phyloP scores from a whole-genome alignment of 2,113 vertebrate genomes.

The Helogale parvula region DNA sequence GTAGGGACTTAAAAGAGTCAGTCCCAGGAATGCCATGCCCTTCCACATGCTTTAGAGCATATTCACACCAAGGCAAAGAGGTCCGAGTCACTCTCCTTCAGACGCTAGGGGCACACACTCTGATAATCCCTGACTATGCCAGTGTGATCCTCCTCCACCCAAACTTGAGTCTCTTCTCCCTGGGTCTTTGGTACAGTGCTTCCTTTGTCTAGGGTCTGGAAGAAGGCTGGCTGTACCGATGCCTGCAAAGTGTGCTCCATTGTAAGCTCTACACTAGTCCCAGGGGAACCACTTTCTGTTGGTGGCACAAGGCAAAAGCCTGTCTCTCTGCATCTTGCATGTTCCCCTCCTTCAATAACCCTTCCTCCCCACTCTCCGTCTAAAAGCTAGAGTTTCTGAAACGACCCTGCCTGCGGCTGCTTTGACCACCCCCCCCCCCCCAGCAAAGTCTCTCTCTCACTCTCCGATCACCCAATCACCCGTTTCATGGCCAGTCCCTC shows the following conservation, averaged over 20 bases:
- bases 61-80: not conserved
- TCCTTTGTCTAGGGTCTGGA: not conserved
- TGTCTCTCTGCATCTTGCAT: not conserved
- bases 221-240: not conserved
- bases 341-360: not conserved
- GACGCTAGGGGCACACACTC: not conserved
- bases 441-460: not conserved
- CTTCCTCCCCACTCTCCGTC: not conserved
- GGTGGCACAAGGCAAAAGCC: not conserved
- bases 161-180: not conserved
- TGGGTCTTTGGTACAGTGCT: not conserved
- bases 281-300: not conserved
- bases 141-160: not conserved
- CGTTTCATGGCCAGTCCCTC: not conserved
- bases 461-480: not conserved
- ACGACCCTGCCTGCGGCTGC: not conserved
- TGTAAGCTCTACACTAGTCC: not conserved
- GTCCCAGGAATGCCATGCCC: not conserved
- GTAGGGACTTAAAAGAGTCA: not conserved
- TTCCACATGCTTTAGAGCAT: not conserved
- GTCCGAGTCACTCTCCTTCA: not conserved
- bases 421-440: not conserved
- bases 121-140: rapidly evolving
- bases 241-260: not conserved
- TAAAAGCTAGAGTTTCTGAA: not conserved